A percentile compares a stretch with the other conserved stretches of the same genome.
These are phyloP conservation scores for Aquatica leii DNA, from an alignment of 2,888 invertebrate species.

Conservation along the genomic window DNA sequence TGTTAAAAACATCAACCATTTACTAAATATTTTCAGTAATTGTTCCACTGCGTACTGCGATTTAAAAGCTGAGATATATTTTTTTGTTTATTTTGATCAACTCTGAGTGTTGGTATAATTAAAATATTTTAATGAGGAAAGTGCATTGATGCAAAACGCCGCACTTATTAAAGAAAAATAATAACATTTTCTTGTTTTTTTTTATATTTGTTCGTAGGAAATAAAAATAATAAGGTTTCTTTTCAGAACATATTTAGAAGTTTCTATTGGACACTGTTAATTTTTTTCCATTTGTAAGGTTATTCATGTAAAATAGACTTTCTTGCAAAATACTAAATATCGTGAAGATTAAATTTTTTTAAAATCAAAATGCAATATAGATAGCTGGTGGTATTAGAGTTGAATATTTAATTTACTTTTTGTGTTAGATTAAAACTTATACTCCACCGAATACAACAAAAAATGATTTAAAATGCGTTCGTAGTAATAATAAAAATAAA, in stretches of 20 bases:
- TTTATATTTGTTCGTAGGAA: slow-evolving; percentile 19
- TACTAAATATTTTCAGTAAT: slow-evolving; percentile 18
- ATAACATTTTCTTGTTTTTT: slow-evolving; percentile 23
- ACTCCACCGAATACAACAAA: too few species aligned
- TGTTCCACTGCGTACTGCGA: slow-evolving; percentile 43
- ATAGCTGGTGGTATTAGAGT: too few species aligned
- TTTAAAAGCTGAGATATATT: slow-evolving; percentile 49
- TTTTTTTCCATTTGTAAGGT: too few species aligned
- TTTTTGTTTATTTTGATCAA: slow-evolving; percentile 45
- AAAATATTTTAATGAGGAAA: slow-evolving; percentile 60
- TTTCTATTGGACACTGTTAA: too few species aligned
- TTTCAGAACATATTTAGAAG: not conserved
- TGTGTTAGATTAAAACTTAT: too few species aligned
- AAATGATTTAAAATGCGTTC: too few species aligned
- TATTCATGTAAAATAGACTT: too few species aligned
- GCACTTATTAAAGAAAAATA: slow-evolving; percentile 25
- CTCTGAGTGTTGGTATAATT: slow-evolving; percentile 52
- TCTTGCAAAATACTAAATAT: too few species aligned
- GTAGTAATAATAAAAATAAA: too few species aligned
- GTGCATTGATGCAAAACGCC: slow-evolving; percentile 54
- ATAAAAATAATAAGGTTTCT: slow-evolving; percentile 25
- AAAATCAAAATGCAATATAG: too few species aligned
- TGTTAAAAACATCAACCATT: slow-evolving; percentile 24
- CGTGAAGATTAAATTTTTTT: too few species aligned
- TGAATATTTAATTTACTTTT: too few species aligned